These are phyloP conservation scores for Ageneiosus marmoratus DNA, from an alignment of 2,113 vertebrate species.

Conservation along the genomic window DNA sequence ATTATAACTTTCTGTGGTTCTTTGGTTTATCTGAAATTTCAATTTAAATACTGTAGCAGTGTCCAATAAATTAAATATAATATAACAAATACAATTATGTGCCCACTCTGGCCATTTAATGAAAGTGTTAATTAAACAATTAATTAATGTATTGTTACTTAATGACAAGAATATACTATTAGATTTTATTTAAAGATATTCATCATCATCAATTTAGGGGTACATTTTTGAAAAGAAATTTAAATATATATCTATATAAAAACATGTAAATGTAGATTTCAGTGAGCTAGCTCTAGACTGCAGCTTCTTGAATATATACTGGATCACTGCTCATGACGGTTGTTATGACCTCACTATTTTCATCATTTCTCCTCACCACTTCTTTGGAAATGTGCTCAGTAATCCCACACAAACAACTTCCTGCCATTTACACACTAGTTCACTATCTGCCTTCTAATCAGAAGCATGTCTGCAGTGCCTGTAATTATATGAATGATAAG, in stretches of 20 bases:
- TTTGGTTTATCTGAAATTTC: background rate
- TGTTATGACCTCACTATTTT: background rate
- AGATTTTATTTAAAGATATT: background rate
- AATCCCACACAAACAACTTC: slow-evolving; percentile 12
- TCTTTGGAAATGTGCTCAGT: background rate
- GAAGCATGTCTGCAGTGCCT: background rate
- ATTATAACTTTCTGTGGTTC: background rate
- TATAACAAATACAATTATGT: too few species aligned
- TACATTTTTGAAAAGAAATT: background rate
- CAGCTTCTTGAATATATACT: background rate
- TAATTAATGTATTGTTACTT: too few species aligned
- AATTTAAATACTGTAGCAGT: too few species aligned
- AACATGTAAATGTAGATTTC: background rate
- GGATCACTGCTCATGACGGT: background rate
- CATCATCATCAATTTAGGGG: too few species aligned
- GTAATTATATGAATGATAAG: background rate
- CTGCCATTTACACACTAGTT: background rate
- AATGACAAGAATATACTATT: background rate
- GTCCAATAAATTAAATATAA: background rate
- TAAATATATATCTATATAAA: background rate
- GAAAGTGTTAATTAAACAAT: too few species aligned
- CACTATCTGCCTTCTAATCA: background rate
- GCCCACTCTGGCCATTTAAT: background rate
- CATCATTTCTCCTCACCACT: background rate
- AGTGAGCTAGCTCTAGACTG: background rate